Conservation (phyloP, 2,797 vertebrate species). For the Leucoraja ocellata region DNA sequence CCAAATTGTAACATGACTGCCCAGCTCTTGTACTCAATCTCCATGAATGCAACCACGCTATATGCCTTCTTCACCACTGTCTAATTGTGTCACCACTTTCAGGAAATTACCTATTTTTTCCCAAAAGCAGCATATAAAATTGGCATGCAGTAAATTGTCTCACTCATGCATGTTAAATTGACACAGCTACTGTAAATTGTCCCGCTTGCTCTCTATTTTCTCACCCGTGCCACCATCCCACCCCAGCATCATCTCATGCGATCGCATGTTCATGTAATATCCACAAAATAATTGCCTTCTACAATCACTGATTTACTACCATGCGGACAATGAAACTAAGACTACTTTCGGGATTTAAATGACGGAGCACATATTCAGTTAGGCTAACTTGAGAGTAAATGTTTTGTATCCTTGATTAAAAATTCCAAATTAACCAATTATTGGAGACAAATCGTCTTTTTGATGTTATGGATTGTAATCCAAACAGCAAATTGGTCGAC, state of each 20-base stretch:
- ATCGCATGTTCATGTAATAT: not conserved
- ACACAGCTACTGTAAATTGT: not conserved
- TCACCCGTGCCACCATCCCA: too few species aligned
- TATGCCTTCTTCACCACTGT: too few species aligned
- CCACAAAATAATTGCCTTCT: not conserved
- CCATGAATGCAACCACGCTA: too few species aligned
- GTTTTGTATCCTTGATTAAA: conserved; percentile 24
- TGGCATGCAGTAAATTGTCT: not conserved
- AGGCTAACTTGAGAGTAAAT: not conserved
- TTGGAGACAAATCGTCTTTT: not conserved
- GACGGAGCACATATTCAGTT: too few species aligned
- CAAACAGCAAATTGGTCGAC: conserved; percentile 1
- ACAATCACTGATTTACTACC: conserved; percentile 11
- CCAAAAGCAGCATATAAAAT: not conserved
- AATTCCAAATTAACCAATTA: not conserved
- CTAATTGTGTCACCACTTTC: too few species aligned
- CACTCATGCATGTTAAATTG: not conserved
- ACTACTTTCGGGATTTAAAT: too few species aligned
- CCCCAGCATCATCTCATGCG: not conserved
- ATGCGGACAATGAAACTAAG: not conserved
- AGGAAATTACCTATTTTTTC: not conserved
- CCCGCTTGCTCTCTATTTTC: not conserved
- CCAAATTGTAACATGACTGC: too few species aligned
- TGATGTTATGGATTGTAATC: not conserved
- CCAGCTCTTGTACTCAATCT: too few species aligned